Percentiles rank a stretch among this genome's conserved stretches.
These are phyloP conservation scores for Drosophila azteca DNA, from an alignment of 1,140 invertebrate species.

Conservation along the genomic window DNA sequence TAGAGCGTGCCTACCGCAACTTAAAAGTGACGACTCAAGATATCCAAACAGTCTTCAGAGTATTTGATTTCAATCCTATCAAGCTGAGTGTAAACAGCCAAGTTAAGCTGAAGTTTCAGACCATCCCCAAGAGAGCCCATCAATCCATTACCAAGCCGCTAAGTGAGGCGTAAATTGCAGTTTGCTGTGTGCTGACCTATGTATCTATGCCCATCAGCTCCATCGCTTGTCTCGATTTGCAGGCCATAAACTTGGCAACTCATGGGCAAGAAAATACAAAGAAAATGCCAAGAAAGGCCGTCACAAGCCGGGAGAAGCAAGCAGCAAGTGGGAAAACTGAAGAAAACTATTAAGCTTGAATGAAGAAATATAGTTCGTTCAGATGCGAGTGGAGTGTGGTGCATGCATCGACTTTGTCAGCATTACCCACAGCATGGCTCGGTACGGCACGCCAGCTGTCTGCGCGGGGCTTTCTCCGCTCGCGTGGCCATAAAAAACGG, in stretches of 20 bases:
- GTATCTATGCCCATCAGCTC: slow-evolving; percentile 6
- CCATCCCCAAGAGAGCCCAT: slow-evolving; percentile 26
- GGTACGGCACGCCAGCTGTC: slow-evolving; percentile 64
- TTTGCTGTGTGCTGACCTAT: slow-evolving; percentile 40
- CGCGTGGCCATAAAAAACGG: slow-evolving; percentile 63
- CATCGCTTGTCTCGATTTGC: slow-evolving; percentile 44
- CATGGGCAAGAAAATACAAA: slow-evolving; percentile 49
- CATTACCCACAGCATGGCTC: slow-evolving; percentile 47
- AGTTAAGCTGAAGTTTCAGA: background rate
- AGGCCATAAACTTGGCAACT: slow-evolving; percentile 62
- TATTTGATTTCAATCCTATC: no score
- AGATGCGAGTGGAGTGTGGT: slow-evolving; percentile 4
- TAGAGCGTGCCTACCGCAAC: no score
- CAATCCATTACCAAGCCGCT: slow-evolving; percentile 66
- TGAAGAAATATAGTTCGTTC: slow-evolving; percentile 47
- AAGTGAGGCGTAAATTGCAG: slow-evolving; percentile 59
- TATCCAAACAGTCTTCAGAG: no score
- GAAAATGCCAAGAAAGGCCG: slow-evolving; percentile 19
- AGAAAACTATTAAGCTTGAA: slow-evolving; percentile 37
- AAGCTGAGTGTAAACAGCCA: no score
- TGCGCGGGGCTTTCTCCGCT: slow-evolving; percentile 59
- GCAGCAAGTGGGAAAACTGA: background rate
- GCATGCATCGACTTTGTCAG: slow-evolving; percentile 59
- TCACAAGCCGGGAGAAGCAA: slow-evolving; percentile 24
- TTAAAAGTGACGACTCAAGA: no score